These are phyloP conservation scores for Sebastes goodei DNA, from an alignment of 2,797 vertebrate genomes.

Conservation along the genomic window DNA sequence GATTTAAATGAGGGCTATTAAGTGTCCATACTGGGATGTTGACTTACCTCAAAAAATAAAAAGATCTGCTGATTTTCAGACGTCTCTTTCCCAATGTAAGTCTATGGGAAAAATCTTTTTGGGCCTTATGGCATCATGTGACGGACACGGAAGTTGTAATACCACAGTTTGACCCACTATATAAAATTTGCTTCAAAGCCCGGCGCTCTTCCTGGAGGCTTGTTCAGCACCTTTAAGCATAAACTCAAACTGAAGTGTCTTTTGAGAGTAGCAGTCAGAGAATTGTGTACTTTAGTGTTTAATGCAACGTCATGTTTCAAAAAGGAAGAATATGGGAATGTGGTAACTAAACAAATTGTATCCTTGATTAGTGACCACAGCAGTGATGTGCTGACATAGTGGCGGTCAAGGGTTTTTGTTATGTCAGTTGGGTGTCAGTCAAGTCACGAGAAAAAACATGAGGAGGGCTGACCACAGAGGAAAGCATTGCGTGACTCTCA, in stretches of 20 bases:
- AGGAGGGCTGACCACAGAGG: constrained; percentile 47
- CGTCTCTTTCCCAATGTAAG: no score
- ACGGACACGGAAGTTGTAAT: no score
- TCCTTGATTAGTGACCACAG: background rate
- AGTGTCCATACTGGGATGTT: no score
- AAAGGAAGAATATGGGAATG: background rate
- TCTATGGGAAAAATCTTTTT: no score
- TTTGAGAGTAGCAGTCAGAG: background rate
- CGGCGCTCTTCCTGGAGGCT: no score
- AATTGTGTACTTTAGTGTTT: background rate
- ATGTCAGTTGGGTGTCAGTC: constrained; percentile 43
- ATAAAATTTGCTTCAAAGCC: no score
- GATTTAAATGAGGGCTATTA: no score
- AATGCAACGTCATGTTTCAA: background rate
- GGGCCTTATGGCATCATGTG: no score
- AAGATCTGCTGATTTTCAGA: no score
- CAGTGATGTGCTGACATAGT: background rate
- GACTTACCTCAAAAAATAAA: no score
- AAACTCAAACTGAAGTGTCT: constrained; percentile 7
- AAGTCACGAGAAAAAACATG: constrained; percentile 35
- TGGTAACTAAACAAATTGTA: background rate
- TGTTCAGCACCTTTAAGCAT: background rate
- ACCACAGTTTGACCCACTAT: no score
- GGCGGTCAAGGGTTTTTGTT: constrained; percentile 35
- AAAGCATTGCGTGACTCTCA: constrained; percentile 31